Conservation (phyloP, 2,888 invertebrate genomes). For the Hirtodrosophila cameraria region DNA sequence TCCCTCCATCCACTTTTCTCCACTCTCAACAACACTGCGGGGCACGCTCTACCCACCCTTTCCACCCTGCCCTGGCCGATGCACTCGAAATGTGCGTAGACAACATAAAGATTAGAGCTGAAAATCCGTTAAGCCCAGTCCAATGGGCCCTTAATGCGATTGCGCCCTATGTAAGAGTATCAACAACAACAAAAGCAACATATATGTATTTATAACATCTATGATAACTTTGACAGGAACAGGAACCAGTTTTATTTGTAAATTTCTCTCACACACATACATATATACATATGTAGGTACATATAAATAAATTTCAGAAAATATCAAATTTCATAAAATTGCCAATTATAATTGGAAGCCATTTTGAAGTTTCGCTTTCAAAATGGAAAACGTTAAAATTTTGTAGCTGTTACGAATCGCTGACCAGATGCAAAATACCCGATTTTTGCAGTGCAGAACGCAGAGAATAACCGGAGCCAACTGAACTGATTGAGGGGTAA, state of each 20-base stretch:
- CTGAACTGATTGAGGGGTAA: neutral
- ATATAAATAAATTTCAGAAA: conserved; percentile 17
- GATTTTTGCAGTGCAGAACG: conserved; percentile 28
- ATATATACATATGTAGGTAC: conserved; percentile 7
- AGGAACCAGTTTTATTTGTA: conserved; percentile 60
- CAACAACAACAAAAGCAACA: conserved; percentile 44
- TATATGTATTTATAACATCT: conserved; percentile 31
- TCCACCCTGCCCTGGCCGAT: conserved; percentile 23
- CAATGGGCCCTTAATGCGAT: conserved; percentile 67
- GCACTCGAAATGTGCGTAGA: conserved; percentile 63
- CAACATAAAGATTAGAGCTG: conserved; percentile 72
- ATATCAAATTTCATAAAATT: conserved; percentile 74
- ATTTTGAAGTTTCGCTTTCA: conserved; percentile 60
- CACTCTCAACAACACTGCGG: conserved; percentile 37
- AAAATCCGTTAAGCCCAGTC: conserved; percentile 73
- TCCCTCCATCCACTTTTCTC: conserved; percentile 13
- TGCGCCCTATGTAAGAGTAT: conserved; percentile 48
- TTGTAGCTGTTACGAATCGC: conserved; percentile 36
- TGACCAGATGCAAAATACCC: conserved; percentile 57
- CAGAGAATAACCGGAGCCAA: neutral
- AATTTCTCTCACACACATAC: conserved; percentile 24
- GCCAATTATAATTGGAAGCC: conserved; percentile 75
- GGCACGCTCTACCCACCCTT: conserved; percentile 24
- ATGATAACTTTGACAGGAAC: conserved; percentile 41
- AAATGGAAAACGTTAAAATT: conserved; percentile 37